phyloP scores from a whole-genome alignment of 2,113 vertebrate species.

The Diadophis punctatus region DNA sequence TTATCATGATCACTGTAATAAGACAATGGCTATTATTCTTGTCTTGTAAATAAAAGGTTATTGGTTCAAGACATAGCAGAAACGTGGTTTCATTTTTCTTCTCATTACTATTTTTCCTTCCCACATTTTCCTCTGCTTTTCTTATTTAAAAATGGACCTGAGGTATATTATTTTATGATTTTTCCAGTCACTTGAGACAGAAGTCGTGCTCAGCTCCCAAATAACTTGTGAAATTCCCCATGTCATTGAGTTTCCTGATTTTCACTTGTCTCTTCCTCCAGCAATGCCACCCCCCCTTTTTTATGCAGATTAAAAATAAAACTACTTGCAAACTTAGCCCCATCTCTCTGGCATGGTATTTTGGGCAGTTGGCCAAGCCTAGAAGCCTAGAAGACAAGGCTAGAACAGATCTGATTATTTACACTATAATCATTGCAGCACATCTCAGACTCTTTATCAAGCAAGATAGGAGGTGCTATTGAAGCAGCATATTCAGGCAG shows the following conservation, averaged over 20 bases:
- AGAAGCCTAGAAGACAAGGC: neutral
- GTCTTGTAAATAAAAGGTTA: neutral
- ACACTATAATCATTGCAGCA: neutral
- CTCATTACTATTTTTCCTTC: neutral
- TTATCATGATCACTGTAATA: neutral
- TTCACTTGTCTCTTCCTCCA: neutral
- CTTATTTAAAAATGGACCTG: neutral
- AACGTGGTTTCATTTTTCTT: neutral
- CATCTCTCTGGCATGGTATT: neutral
- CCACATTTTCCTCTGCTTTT: neutral
- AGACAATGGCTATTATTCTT: neutral
- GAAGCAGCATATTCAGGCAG: neutral
- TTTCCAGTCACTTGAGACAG: neutral
- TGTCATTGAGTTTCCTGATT: neutral
- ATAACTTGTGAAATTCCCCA: neutral
- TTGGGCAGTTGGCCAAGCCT: neutral
- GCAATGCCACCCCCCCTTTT: neutral
- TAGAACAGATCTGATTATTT: neutral
- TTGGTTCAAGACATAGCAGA: neutral
- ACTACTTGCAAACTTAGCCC: neutral
- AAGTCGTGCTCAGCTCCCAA: neutral
- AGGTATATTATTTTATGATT: neutral
- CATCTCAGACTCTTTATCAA: neutral
- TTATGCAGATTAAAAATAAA: neutral
- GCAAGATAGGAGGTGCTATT: neutral